Evolutionary conservation across 2,113 vertebrate genomes (phyloP), one percentile per base, ranked within the genome.

Genomic region (Tenebrosternarchus preto): DNA sequence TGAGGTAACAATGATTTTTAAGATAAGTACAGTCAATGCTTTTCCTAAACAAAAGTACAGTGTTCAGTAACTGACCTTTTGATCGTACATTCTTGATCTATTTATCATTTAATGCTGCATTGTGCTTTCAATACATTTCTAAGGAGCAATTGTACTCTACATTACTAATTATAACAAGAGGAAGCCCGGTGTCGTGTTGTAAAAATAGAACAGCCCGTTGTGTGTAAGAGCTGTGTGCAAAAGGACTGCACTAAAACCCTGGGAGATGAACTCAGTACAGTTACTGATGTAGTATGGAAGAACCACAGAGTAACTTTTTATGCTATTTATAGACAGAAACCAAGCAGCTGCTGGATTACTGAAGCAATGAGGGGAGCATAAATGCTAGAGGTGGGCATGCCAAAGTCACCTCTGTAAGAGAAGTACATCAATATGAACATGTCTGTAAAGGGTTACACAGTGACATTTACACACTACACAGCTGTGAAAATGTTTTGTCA

Each of bases 271-370:
- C 25, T 22, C 64, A n/a, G 61, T 75, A 67, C 9, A 53, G 27
- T 27, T 73, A 56, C 20, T 70, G 67, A 76, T 36, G 36, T 27
- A 64, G 66, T n/a, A 4, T 5, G 4, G 19, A 56, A 68, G 20
- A 81, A 67, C 19, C 64, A 73, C 16, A 43, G 31, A 61, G 39
- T 66, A 56, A 75, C 63, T 64, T 63, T 81, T 22, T 36, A 69
- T 56, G 22, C 64, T 85, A 85, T 85, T 76, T 76, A 67, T 79
- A 67, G 76, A 64, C n/a, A n/a, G 22, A 77, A 61, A 80, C 25
- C 46, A 22, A 43, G 78, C 71, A 84, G 76, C 80, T 79, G 76
- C 27, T 66, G 33, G 61, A 25, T 50, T 71, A 55, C 33, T 71
- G 57, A 80, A 27, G n/a, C 16, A 27, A 46, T 5, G 20, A 43